phyloP scores from a whole-genome alignment of 35 echinoderm and acorn worm species.

The Ophioderma brevispina region DNA sequence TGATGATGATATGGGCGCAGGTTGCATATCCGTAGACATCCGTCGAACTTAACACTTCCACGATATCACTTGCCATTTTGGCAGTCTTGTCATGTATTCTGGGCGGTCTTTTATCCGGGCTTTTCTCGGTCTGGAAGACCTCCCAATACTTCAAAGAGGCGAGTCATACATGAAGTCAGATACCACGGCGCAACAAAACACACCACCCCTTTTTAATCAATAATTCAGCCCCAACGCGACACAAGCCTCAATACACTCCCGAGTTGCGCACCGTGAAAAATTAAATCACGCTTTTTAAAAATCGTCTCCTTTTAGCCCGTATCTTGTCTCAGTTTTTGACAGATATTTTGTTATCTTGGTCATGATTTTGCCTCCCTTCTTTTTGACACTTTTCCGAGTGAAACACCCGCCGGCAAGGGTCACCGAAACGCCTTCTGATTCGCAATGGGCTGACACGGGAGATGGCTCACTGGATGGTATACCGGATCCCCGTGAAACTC shows the following conservation, averaged over 20 bases:
- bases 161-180: not conserved
- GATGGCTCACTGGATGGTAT: not conserved
- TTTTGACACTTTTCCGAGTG: not conserved
- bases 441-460: not conserved
- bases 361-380: not conserved
- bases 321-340: not conserved
- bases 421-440: not conserved
- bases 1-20: not conserved
- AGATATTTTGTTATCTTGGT: not conserved
- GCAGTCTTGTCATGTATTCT: not conserved
- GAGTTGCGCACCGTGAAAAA: not conserved
- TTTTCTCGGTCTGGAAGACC: not conserved
- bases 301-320: not conserved
- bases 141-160: not conserved
- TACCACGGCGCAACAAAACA: not conserved
- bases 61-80: not conserved
- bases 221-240: not conserved
- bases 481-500: not conserved
- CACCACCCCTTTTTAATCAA: conserved; percentile 1
- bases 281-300: conserved; percentile 1
- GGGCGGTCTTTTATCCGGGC: not conserved
- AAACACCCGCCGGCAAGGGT: conserved; percentile 5
- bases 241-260: not conserved
- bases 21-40: not conserved
- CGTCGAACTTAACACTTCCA: not conserved